Evolutionary conservation across 2,113 vertebrate species (phyloP).

Genomic region (Chamaea fasciata): DNA sequence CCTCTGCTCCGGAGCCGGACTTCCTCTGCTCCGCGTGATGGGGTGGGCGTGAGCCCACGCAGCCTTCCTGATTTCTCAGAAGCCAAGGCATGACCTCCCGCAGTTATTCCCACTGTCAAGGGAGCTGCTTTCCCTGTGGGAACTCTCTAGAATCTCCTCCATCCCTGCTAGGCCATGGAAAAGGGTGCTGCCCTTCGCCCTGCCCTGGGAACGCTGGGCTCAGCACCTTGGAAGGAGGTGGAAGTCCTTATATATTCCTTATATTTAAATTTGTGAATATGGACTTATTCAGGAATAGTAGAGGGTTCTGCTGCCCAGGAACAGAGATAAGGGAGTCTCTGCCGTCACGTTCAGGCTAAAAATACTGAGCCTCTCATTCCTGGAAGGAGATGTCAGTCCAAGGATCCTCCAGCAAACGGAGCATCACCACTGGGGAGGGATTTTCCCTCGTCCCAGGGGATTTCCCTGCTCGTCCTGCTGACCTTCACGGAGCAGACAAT

Average conservation of each 20-base stretch:
- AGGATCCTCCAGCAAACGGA: fast-evolving
- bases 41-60: not conserved
- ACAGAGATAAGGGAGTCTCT: not conserved
- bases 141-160: not conserved
- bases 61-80: conserved; percentile 47
- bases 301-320: not conserved
- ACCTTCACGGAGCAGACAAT: not conserved
- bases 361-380: not conserved
- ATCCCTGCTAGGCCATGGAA: fast-evolving
- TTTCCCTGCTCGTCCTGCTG: not conserved
- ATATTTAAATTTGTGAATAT: too few species aligned
- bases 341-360: not conserved
- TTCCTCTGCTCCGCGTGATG: conserved; percentile 6
- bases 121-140: not conserved
- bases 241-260: too few species aligned
- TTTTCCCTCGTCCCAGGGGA: not conserved
- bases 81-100: not conserved
- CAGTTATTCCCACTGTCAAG: not conserved
- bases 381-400: not conserved
- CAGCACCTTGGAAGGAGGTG: not conserved
- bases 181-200: not conserved
- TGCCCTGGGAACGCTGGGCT: not conserved
- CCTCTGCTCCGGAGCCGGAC: fast-evolving
- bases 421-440: fast-evolving
- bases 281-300: not conserved